Percentiles rank a stretch among this genome's conserved stretches.
Evolutionary conservation across 2,113 vertebrate genomes (phyloP).

Genomic region (Sardina pilchardus): DNA sequence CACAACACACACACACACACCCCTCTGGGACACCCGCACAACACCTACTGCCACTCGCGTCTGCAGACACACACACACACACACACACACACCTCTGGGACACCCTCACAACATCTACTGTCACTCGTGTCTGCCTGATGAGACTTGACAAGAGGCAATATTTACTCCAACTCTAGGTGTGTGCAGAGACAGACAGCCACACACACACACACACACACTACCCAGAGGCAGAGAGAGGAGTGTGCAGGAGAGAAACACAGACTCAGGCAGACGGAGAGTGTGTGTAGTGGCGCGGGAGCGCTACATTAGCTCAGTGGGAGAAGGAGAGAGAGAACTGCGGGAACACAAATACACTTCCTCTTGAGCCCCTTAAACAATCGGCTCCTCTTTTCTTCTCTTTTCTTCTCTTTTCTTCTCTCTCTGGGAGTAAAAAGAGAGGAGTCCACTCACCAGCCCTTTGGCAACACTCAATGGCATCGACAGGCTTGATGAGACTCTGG

Average conservation of each 20-base stretch:
- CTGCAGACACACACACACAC: too few relatives aligned
- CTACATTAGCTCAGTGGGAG: slow-evolving; percentile 38
- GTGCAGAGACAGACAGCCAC: background rate
- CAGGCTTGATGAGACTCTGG: slow-evolving; percentile 57
- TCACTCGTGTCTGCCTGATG: slow-evolving; percentile 57
- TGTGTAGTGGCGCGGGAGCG: background rate
- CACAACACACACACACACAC: too few relatives aligned
- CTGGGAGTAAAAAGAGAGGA: slow-evolving; percentile 44
- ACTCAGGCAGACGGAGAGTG: background rate
- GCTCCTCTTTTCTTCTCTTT: slow-evolving; percentile 18
- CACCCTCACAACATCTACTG: slow-evolving; percentile 39
- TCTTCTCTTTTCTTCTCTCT: slow-evolving; percentile 19
- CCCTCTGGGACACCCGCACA: too few relatives aligned
- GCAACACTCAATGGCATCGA: slow-evolving; percentile 59
- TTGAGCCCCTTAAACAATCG: slow-evolving; percentile 41
- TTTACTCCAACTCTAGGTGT: background rate
- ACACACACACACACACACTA: background rate
- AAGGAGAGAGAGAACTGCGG: background rate
- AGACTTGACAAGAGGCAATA: slow-evolving; percentile 55
- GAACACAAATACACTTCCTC: slow-evolving; percentile 41
- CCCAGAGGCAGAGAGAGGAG: too few relatives aligned
- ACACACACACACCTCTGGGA: too few relatives aligned
- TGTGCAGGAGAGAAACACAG: background rate
- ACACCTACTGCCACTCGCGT: too few relatives aligned
- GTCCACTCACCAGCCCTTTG: slow-evolving; percentile 63